Evolutionary conservation across 23 tunicate genomes (phyloP), one percentile per base, ranked within the genome.

Genomic region (Halocynthia roretzi): DNA sequence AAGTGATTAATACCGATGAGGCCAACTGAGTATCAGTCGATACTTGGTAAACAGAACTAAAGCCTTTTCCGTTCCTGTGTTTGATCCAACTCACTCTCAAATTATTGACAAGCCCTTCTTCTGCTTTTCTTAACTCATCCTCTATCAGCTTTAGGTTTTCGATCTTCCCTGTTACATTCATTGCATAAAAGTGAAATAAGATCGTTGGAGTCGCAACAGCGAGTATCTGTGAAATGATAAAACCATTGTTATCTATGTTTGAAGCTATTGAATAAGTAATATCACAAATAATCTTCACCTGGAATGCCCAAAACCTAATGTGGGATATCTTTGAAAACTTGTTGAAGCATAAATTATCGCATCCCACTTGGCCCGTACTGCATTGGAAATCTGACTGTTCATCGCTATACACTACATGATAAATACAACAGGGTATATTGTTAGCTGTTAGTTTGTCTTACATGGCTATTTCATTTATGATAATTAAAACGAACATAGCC

Each of bases 321-420:
- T 92, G 92, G 14, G 92, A 86, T 8, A 92, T 82, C 80, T 86
- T 86, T 8, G 98, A 86, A 64, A 92, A 92, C 50, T 92, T 80
- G 65, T 82, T 82, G 92, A 87, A 92, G 77, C 98, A 92, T 0
- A 86, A 78, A 72, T 86, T 86, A 0, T 61, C 61, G 53, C 98
- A 92, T 7, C 98, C 98, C 17, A 86, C 81, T 8, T 82, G 87
- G n/a, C 77, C 78, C 18, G 85, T 80, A 53, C 87, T 86, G 85
- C 98, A 92, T 79, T 92, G 78, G 62, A 92, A 92, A 14, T 92
- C 92, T n/a, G 86, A 74, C 87, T 86, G 98, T 75, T 92, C 98
- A 74, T 92, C 98, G 80, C 92, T 90, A 54, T 92, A 92, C 49
- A 92, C 98, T 92, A 81, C 8, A 53, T 65, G 44, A 31, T 31